Conservation (phyloP, 1,140 invertebrate genomes). For the Telenomus remus region DNA sequence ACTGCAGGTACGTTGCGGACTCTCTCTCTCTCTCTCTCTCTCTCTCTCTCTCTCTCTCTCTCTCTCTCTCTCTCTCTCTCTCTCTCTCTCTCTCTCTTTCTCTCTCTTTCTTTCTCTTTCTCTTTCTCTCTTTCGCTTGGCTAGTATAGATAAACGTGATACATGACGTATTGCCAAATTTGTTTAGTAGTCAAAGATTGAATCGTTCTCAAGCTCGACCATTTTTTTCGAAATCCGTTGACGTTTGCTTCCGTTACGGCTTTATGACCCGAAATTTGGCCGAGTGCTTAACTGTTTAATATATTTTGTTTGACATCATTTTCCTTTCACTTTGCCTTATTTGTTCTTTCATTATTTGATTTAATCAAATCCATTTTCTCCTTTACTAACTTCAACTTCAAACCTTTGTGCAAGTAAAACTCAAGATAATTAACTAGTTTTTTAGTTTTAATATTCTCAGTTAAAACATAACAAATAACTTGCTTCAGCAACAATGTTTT, state of each 20-base stretch:
- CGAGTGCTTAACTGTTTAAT: too few species aligned
- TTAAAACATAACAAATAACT: too few species aligned
- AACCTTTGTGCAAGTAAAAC: too few species aligned
- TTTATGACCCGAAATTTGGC: slow-evolving; percentile 1
- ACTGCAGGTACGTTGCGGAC: slow-evolving; percentile 69
- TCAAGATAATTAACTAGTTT: too few species aligned
- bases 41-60: slow-evolving; percentile 51
- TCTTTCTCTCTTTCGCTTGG: slow-evolving; percentile 50
- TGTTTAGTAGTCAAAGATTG: slow-evolving; percentile 58
- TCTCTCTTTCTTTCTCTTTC: too few species aligned
- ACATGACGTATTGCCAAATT: slow-evolving; percentile 63
- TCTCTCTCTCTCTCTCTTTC: slow-evolving; percentile 51
- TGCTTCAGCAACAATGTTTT: too few species aligned
- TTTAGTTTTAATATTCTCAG: too few species aligned
- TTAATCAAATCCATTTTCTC: too few species aligned
- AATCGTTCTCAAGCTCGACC: slow-evolving; percentile 12
- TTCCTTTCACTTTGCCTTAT: background rate
- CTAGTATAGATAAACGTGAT: slow-evolving; percentile 50
- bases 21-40: slow-evolving; percentile 45
- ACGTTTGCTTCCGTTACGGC: slow-evolving; percentile 12
- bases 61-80: slow-evolving; percentile 48
- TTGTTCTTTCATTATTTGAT: background rate
- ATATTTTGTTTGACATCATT: too few species aligned
- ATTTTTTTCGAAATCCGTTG: slow-evolving; percentile 21
- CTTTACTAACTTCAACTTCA: too few species aligned